phyloP scores from a whole-genome alignment of 1,140 invertebrate genomes.

The Agrypnia vestita region DNA sequence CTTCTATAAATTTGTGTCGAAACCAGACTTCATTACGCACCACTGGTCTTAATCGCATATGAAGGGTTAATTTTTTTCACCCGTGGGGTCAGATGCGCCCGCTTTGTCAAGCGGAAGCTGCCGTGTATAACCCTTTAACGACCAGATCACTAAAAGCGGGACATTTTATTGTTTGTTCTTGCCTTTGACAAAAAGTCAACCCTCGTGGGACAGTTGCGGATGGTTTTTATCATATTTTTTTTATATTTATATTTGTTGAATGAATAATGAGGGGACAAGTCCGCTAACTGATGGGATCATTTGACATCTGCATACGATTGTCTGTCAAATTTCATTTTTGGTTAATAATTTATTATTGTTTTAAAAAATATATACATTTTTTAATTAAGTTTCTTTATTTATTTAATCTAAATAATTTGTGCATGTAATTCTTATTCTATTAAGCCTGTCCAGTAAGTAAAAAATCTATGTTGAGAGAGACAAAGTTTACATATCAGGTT shows the following conservation, averaged over 20 bases:
- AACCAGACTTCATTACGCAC: no score
- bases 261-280: slow-evolving; percentile 60
- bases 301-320: slow-evolving; percentile 55
- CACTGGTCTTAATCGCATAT: neutral
- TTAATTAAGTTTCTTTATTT: no score
- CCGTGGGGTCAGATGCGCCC: slow-evolving; percentile 48
- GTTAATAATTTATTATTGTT: no score
- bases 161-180: slow-evolving; percentile 50
- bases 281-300: slow-evolving; percentile 48
- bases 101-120: slow-evolving; percentile 50
- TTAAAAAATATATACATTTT: no score
- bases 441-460: no score
- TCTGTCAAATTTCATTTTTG: no score
- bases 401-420: no score
- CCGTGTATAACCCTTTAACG: slow-evolving; percentile 56
- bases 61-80: slow-evolving; percentile 32
- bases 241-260: slow-evolving; percentile 45
- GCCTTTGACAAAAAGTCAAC: slow-evolving; percentile 54
- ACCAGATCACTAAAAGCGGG: slow-evolving; percentile 31
- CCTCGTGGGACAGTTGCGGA: slow-evolving; percentile 53
- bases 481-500: no score
- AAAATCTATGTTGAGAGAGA: no score
- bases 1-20: no score
- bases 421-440: no score
- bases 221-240: slow-evolving; percentile 50